phyloP scores from a whole-genome alignment of 2,888 invertebrate species.

The Tubulanus polymorphus region DNA sequence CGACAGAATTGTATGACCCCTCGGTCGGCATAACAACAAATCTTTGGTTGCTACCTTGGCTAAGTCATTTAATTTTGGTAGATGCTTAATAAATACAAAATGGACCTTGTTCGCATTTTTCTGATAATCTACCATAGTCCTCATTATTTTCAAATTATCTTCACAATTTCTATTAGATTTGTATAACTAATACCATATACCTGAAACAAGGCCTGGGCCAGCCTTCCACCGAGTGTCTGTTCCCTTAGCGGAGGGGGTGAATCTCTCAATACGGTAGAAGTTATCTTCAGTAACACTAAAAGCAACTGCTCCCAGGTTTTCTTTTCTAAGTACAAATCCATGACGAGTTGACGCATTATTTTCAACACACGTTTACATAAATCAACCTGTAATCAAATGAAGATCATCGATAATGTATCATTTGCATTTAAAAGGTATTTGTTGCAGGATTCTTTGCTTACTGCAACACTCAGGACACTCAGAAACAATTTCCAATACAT shows the following conservation, averaged over 20 bases:
- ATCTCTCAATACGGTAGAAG: constrained; percentile 75
- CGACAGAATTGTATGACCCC: constrained; percentile 31
- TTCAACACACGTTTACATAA: constrained; percentile 93
- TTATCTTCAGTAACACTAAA: constrained; percentile 82
- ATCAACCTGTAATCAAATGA: constrained; percentile 66
- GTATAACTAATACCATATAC: constrained; percentile 34
- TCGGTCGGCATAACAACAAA: constrained; percentile 32
- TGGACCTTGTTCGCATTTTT: too few relatives aligned
- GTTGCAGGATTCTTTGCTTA: too few relatives aligned
- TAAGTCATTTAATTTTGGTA: constrained; percentile 35
- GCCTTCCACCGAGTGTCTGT: constrained; percentile 56
- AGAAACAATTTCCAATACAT: too few relatives aligned
- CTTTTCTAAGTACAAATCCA: constrained; percentile 90
- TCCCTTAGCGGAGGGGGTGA: constrained; percentile 71
- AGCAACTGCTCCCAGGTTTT: constrained; percentile 89
- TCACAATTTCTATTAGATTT: too few relatives aligned
- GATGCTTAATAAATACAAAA: too few relatives aligned
- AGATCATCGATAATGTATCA: too few relatives aligned
- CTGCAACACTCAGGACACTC: too few relatives aligned
- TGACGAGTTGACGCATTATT: constrained; percentile 93
- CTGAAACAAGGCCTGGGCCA: constrained; percentile 56
- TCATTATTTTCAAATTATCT: too few relatives aligned
- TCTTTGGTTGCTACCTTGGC: constrained; percentile 33
- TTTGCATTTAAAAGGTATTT: too few relatives aligned
- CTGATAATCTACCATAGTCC: too few relatives aligned